A percentile compares a stretch with the other conserved stretches of the same genome.
phyloP scores from a whole-genome alignment of 2,888 invertebrate species.

The Mamestra brassicae region DNA sequence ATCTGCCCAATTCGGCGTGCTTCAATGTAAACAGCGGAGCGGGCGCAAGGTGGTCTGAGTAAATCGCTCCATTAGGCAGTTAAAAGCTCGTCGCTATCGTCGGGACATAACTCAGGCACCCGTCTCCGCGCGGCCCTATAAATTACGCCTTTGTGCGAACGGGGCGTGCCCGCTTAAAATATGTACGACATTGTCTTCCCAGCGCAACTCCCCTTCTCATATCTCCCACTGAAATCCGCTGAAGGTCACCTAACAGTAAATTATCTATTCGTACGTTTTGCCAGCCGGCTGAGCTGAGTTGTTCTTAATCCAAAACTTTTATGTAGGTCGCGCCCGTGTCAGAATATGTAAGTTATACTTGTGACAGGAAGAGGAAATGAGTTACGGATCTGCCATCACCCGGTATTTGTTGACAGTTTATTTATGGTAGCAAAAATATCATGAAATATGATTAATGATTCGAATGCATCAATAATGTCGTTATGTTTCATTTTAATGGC shows the following conservation, averaged over 20 bases:
- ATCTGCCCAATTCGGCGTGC: constrained; percentile 75
- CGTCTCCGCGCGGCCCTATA: constrained; percentile 90
- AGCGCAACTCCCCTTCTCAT: constrained; percentile 84
- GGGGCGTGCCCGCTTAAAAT: constrained; percentile 89
- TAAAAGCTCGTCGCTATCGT: constrained; percentile 91
- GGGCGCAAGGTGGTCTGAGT: constrained; percentile 88
- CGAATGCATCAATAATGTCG: constrained; percentile 1
- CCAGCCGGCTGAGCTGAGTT: constrained; percentile 72
- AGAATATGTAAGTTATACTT: constrained; percentile 61
- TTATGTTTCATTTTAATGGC: not conserved
- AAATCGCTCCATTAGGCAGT: constrained; percentile 91
- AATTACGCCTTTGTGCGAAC: constrained; percentile 90
- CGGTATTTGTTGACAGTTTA: constrained; percentile 72
- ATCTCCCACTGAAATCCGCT: constrained; percentile 82
- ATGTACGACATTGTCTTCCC: constrained; percentile 90
- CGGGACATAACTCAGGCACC: constrained; percentile 89
- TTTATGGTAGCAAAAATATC: constrained; percentile 63
- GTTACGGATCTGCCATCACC: constrained; percentile 69
- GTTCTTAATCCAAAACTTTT: constrained; percentile 75
- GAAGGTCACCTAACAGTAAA: constrained; percentile 85
- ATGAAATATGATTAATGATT: constrained; percentile 38
- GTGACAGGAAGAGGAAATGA: constrained; percentile 66
- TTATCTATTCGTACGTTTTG: constrained; percentile 81
- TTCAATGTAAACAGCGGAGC: constrained; percentile 82
- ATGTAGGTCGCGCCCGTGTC: constrained; percentile 78